phyloP scores from a whole-genome alignment of 2,113 vertebrate genomes.

The Aplodontia rufa region DNA sequence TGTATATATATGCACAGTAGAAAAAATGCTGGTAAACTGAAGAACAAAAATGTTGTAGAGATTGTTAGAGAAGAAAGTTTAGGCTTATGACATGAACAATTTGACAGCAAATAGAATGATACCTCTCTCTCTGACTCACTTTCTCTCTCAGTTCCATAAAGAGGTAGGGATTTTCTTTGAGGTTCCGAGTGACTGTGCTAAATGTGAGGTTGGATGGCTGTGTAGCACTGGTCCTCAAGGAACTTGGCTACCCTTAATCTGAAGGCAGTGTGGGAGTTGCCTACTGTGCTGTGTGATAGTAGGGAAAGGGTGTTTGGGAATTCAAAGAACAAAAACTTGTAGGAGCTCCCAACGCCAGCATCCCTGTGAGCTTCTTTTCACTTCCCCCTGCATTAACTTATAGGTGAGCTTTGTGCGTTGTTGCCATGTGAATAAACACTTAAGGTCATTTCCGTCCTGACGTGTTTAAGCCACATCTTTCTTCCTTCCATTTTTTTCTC shows the following conservation, averaged over 20 bases:
- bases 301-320: neutral
- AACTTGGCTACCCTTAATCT: neutral
- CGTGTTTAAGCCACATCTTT: neutral
- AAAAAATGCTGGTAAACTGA: neutral
- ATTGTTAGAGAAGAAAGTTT: conserved; percentile 13
- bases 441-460: neutral
- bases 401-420: neutral
- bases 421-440: neutral
- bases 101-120: neutral
- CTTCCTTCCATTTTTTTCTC: neutral
- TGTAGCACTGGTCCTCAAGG: neutral
- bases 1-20: neutral
- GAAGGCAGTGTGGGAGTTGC: neutral
- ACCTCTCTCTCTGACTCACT: neutral
- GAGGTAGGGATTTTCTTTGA: neutral
- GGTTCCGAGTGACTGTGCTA: neutral
- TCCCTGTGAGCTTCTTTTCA: neutral
- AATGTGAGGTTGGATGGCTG: neutral
- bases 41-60: neutral
- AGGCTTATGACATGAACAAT: neutral
- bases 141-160: too few relatives aligned
- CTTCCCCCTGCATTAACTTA: neutral
- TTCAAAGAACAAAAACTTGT: neutral
- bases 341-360: neutral
- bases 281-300: neutral